Base-by-base conservation (phyloP, 2,797 vertebrate species). In the Rhinichthys osculus region DNA sequence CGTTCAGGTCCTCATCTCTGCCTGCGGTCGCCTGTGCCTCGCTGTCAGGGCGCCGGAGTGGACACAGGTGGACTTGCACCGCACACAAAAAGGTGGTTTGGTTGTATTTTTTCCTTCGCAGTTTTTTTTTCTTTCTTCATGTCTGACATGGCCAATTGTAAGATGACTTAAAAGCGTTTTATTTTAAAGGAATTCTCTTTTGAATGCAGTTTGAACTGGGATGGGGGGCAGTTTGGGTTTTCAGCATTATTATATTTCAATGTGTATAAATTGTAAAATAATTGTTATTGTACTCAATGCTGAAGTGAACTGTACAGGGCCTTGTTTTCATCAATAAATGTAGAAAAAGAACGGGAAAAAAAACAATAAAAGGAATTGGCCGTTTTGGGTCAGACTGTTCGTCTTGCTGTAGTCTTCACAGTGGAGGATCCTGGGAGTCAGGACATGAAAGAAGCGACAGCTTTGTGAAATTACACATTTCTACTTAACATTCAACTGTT, bases 181-280 rank as follows among this genome's bases (percentile, higher is more conserved):
- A 69, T 94, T 93, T 96, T 94, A 94, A 94, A 95, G 93, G 93
- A 91, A 94, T 95, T 92, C 93, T 94, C 93, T 94, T 62, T 89
- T 92, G 94, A 94, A 94, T 96, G 95, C 95, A 95, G 93, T 94
- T 96, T 83, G 92, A 94, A 92, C 93, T 93, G 38, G 71, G 83
- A 83, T 89, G 27, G 33, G 78, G 47, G 0, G 33, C 52, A 21
- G 40, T 67, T 50, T 52, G 23, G 62, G 54, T 81, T 57, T 81
- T 82, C 59, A 78, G 69, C 59, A 47, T 62, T 80, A 93, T 91
- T 95, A 92, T 93, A 95, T 96, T 96, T 96, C 96, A 97, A 96
- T 96, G 95, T 99, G 97, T 99, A 98, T 96, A 99, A 99, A 99
- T 96, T 98, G 98, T 99, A 99, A 96, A 96, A 97, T 98, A 98